Evolutionary conservation across 2,888 invertebrate species (phyloP).

Genomic region (Clusia tigrina): DNA sequence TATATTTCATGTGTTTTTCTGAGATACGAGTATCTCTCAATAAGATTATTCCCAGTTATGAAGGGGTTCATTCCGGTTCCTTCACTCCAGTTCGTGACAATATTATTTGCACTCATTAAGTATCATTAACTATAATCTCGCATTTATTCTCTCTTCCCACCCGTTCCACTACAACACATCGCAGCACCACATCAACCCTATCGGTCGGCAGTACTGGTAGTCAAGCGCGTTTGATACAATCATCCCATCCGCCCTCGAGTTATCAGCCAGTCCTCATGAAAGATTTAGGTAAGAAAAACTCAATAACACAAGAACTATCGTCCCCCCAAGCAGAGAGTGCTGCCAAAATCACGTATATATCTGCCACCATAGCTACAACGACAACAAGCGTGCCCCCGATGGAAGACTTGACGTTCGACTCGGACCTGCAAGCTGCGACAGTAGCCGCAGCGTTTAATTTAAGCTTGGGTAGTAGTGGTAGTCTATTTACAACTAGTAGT

Average conservation of each 20-base stretch:
- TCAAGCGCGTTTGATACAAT: slow-evolving; percentile 91
- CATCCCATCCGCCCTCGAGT: slow-evolving; percentile 91
- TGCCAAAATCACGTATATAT: slow-evolving; percentile 26
- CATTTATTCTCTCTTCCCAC: slow-evolving; percentile 26
- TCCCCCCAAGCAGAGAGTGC: slow-evolving; percentile 42
- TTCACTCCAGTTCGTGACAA: too few relatives aligned
- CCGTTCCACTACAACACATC: background rate
- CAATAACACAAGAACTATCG: slow-evolving; percentile 46
- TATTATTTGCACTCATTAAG: slow-evolving; percentile 15
- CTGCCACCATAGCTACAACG: slow-evolving; percentile 19
- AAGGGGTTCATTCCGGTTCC: too few relatives aligned
- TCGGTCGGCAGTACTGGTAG: slow-evolving; percentile 94
- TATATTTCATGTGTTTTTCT: too few relatives aligned
- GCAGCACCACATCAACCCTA: slow-evolving; percentile 90
- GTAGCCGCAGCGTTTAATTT: slow-evolving; percentile 59
- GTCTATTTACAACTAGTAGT: slow-evolving; percentile 50
- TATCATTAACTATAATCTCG: slow-evolving; percentile 28
- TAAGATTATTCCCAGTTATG: too few relatives aligned
- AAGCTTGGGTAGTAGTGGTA: slow-evolving; percentile 60
- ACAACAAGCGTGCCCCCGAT: slow-evolving; percentile 23
- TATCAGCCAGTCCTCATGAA: slow-evolving; percentile 89
- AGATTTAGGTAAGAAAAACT: slow-evolving; percentile 81
- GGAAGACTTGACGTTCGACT: slow-evolving; percentile 45
- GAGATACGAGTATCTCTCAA: too few relatives aligned
- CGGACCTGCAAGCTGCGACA: slow-evolving; percentile 52